These are phyloP conservation scores for Andrena cerasifolii DNA, from an alignment of 1,140 invertebrate genomes.

Conservation along the genomic window DNA sequence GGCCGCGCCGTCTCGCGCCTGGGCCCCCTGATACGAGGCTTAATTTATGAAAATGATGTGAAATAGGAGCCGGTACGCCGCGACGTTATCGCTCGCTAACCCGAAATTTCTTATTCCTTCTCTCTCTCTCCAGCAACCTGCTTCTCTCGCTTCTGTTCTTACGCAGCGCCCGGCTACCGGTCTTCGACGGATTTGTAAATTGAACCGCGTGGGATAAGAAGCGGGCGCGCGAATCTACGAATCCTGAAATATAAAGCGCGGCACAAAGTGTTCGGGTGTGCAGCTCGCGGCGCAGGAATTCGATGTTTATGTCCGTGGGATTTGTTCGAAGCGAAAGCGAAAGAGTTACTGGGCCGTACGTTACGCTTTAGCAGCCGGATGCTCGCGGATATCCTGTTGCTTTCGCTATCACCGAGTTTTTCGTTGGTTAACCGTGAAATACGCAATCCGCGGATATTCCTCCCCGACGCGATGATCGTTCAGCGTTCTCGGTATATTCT, in stretches of 20 bases:
- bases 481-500: neutral
- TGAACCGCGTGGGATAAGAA: neutral
- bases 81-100: constrained; percentile 57
- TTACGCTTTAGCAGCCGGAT: constrained; percentile 46
- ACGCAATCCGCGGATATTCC: constrained; percentile 37
- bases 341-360: constrained; percentile 45
- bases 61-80: constrained; percentile 66
- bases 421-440: constrained; percentile 41
- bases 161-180: constrained; percentile 35
- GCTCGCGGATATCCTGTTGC: constrained; percentile 46
- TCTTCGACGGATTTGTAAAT: constrained; percentile 56
- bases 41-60: constrained; percentile 75
- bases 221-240: constrained; percentile 6
- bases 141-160: constrained; percentile 12
- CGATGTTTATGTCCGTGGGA: constrained; percentile 45
- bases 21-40: constrained; percentile 66
- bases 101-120: constrained; percentile 55
- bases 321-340: constrained; percentile 42
- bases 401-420: constrained; percentile 15
- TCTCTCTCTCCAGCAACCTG: neutral
- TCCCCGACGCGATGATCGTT: constrained; percentile 17
- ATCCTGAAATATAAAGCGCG: constrained; percentile 49
- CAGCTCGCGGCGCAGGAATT: constrained; percentile 20
- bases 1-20: constrained; percentile 62
- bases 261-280: constrained; percentile 6